Base-by-base conservation (phyloP, 2,888 invertebrate genomes). In the Nemurella pictetii region DNA sequence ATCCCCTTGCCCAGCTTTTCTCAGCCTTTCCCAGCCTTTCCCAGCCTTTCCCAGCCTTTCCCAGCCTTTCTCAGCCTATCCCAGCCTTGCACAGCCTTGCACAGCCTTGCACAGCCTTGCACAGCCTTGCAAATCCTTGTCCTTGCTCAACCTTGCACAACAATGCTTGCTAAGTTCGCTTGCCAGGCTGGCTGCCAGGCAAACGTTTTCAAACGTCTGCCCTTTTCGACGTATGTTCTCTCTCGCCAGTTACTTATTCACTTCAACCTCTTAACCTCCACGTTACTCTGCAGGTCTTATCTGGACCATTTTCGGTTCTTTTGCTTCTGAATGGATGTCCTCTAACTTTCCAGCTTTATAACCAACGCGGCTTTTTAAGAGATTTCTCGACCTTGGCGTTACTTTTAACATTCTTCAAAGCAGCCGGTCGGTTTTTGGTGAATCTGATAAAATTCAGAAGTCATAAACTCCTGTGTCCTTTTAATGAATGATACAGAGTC, bases 361-460 rank as follows among this genome's bases (percentile, higher is more conserved):
- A 75, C 12, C 27, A 28, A 26, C 9, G 29, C 27, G 25, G 75
- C 29, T 26, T 7, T 12, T 28, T 75, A 9, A 75, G 29, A 15
- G 29, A 75, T 28, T 5, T 28, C 75, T 75, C 75, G 29, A 75
- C 75, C 75, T 75, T 75, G 75, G 75, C n/a, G 7, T 26, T 74
- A 7, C 26, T 25, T 26, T 7, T 7, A 75, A 75, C 75, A 75
- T 75, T 75, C 26, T n/a, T 75, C 75, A 26, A 75, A n/a, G n/a
- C 75, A 73, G 32, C 55, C 20, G 20, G 75, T 75, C 75, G 75
- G 5, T 4, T 75, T 75, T 75, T 28, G 26, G 75, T 73, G 5
- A 73, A 75, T 26, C 75, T 75, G 75, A 75, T 75, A 26, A 73
- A 73, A 73, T 73, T 73, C 73, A 73, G 73, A 7, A 73, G 73